phyloP scores from a whole-genome alignment of 2,797 vertebrate species.

The Nannoperca australis region DNA sequence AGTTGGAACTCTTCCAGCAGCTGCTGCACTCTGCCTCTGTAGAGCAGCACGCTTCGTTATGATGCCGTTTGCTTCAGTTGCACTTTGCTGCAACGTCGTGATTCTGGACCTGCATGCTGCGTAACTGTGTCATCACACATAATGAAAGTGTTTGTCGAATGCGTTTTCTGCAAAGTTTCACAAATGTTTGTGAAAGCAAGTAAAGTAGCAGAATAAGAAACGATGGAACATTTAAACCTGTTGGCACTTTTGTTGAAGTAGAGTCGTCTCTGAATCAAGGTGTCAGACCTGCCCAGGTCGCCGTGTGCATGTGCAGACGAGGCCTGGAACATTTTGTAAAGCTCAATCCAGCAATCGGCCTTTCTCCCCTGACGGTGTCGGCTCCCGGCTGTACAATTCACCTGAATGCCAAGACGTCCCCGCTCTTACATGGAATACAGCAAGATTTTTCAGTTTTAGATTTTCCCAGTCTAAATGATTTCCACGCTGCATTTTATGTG shows the following conservation, averaged over 20 bases:
- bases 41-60: background rate
- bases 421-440: background rate
- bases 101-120: background rate
- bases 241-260: background rate
- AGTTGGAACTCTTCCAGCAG: background rate
- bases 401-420: slow-evolving; percentile 29
- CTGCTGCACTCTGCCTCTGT: background rate
- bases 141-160: background rate
- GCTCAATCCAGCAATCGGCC: slow-evolving; percentile 39
- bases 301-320: slow-evolving; percentile 7
- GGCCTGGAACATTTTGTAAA: slow-evolving; percentile 31
- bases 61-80: background rate
- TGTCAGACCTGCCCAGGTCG: background rate
- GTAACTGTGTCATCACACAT: background rate
- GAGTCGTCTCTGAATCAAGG: background rate
- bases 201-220: background rate
- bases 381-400: slow-evolving; percentile 42
- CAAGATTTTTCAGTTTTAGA: slow-evolving; percentile 9
- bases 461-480: slow-evolving; percentile 7
- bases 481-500: slow-evolving; percentile 1
- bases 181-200: no score
- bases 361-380: slow-evolving; percentile 31
- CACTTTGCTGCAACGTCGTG: no score
- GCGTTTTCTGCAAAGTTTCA: background rate
- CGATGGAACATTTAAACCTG: background rate